Conservation (phyloP, 2,888 invertebrate genomes). For the Trypoxylon attenuatum region DNA sequence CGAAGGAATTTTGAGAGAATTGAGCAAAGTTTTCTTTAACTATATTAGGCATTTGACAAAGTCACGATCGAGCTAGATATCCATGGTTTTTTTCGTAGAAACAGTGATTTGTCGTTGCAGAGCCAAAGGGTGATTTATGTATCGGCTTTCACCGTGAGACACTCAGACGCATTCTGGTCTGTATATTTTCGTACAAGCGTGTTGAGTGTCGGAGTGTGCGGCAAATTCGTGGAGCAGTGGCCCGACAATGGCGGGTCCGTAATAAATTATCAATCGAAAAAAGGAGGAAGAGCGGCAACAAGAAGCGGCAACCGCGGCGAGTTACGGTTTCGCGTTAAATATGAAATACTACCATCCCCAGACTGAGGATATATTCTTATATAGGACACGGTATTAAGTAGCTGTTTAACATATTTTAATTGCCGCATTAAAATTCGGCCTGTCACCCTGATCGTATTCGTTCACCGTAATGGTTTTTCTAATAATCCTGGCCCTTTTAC, state of each 20-base stretch:
- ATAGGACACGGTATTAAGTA: slow-evolving; percentile 57
- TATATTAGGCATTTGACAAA: no score
- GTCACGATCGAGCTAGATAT: no score
- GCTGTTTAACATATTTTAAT: slow-evolving; percentile 71
- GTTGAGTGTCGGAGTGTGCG: not conserved
- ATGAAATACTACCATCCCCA: slow-evolving; percentile 64
- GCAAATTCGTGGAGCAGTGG: slow-evolving; percentile 28
- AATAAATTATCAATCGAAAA: slow-evolving; percentile 58
- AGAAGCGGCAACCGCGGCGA: slow-evolving; percentile 57
- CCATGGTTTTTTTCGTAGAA: not conserved
- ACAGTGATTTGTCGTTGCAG: slow-evolving; percentile 6
- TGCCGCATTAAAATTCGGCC: slow-evolving; percentile 64
- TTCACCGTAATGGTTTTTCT: slow-evolving; percentile 16
- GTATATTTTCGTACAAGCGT: not conserved
- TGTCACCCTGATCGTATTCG: slow-evolving; percentile 28
- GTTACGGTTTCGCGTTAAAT: slow-evolving; percentile 70
- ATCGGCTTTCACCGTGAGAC: not conserved
- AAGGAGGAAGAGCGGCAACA: slow-evolving; percentile 42
- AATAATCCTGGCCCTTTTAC: no score
- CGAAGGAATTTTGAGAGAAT: no score
- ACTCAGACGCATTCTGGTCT: not conserved
- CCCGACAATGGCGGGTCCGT: slow-evolving; percentile 36
- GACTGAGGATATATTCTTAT: slow-evolving; percentile 25
- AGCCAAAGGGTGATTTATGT: slow-evolving; percentile 1
- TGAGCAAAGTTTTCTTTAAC: no score